A percentile compares a stretch with the other conserved stretches of the same genome.
Evolutionary conservation across 2,113 vertebrate species (phyloP).

Genomic region (Pygoscelis adeliae): DNA sequence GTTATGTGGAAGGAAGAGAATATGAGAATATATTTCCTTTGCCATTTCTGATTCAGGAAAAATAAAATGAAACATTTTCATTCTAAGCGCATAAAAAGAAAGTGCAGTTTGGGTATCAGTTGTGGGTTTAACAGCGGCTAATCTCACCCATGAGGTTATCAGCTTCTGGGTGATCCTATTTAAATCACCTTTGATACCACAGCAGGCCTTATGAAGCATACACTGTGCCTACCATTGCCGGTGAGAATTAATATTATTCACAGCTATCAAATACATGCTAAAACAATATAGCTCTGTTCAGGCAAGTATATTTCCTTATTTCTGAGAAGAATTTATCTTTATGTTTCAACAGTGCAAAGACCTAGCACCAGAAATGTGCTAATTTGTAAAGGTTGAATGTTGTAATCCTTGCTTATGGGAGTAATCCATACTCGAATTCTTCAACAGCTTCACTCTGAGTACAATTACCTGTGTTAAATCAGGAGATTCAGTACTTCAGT

Average conservation of each 20-base stretch:
- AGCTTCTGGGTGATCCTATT: not conserved
- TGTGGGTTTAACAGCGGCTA: conserved; percentile 22
- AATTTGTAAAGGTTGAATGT: not conserved
- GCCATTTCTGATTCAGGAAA: not conserved
- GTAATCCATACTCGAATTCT: not conserved
- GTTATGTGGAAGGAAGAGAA: not conserved
- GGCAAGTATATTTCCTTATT: not conserved
- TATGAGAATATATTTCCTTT: not conserved
- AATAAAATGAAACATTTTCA: not conserved
- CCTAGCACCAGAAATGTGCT: not conserved
- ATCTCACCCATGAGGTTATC: conserved; percentile 23
- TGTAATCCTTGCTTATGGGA: not conserved
- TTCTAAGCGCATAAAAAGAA: not conserved
- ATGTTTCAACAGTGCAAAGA: not conserved
- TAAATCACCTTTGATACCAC: conserved; percentile 17
- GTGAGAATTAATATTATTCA: conserved; percentile 4
- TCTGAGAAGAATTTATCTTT: not conserved
- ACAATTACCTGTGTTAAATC: not conserved
- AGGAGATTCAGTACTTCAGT: not conserved
- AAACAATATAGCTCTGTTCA: conserved; percentile 7
- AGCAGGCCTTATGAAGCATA: not conserved
- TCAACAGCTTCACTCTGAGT: not conserved
- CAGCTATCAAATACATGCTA: not conserved
- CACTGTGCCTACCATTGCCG: not conserved
- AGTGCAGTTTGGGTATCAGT: not conserved